These are phyloP conservation scores for Drosophila bocki DNA, from an alignment of 1,140 invertebrate species.

Conservation along the genomic window DNA sequence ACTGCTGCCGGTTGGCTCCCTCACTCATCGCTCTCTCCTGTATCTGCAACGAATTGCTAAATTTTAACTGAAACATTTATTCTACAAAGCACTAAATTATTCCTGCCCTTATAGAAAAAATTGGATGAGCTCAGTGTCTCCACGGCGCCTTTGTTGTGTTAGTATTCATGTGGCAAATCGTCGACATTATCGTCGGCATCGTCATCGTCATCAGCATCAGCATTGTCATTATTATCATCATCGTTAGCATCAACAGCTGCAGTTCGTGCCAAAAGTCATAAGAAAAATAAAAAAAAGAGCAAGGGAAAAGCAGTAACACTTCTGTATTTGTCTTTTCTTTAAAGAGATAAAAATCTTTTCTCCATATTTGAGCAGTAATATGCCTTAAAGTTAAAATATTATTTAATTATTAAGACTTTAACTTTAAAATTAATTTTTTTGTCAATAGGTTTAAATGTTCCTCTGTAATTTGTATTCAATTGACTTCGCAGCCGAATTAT, in stretches of 20 bases:
- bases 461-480: conserved; percentile 10
- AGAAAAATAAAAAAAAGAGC: conserved; percentile 25
- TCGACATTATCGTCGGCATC: conserved; percentile 64
- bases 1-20: conserved; percentile 32
- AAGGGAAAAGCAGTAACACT: conserved; percentile 24
- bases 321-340: conserved; percentile 2
- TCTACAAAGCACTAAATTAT: conserved; percentile 79
- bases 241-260: conserved; percentile 49
- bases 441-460: not conserved
- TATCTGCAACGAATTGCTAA: conserved; percentile 72
- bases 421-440: not conserved
- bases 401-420: not conserved
- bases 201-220: conserved; percentile 17
- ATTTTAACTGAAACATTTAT: conserved; percentile 83
- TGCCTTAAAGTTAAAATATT: not conserved
- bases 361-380: too few species aligned
- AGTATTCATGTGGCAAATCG: conserved; percentile 76
- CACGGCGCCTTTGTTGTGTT: conserved; percentile 34
- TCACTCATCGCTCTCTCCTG: not conserved
- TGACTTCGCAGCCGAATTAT: conserved; percentile 47
- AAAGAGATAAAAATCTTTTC: not conserved
- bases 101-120: conserved; percentile 40
- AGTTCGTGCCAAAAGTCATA: conserved; percentile 72
- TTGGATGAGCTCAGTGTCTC: conserved; percentile 33
- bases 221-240: conserved; percentile 29